Conservation (phyloP, 2,797 vertebrate genomes). For the Alectoris magna region DNA sequence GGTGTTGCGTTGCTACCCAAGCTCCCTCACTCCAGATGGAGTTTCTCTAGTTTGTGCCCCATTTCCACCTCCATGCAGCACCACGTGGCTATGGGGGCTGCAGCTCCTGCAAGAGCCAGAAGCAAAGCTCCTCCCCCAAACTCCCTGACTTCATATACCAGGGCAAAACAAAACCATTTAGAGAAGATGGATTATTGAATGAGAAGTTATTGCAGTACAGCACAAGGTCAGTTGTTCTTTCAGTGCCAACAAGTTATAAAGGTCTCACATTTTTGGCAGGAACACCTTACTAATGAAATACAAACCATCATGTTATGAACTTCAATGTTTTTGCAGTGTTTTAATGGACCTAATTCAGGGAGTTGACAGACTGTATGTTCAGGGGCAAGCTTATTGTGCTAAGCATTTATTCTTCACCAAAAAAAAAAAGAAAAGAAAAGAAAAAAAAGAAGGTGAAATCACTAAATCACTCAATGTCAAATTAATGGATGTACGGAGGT, state of each 20-base stretch:
- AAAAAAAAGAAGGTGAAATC: background rate
- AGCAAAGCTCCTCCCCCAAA: background rate
- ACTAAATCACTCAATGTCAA: background rate
- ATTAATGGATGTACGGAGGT: background rate
- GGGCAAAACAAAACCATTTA: background rate
- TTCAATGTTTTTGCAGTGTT: constrained; percentile 14
- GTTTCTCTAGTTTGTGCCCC: rapidly evolving
- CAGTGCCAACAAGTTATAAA: background rate
- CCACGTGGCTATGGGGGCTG: rapidly evolving
- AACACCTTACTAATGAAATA: constrained; percentile 13
- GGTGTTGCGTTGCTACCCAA: background rate
- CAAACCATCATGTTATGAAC: background rate
- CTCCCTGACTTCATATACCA: background rate
- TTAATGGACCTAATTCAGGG: constrained; percentile 25
- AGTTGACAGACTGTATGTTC: background rate
- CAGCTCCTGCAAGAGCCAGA: background rate
- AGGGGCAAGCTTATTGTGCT: background rate
- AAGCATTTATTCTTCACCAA: constrained; percentile 39
- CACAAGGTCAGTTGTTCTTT: constrained; percentile 37
- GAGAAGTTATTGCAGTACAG: constrained; percentile 6
- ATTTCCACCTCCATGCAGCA: background rate
- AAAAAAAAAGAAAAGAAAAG: background rate
- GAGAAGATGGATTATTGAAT: background rate
- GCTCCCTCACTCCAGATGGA: background rate
- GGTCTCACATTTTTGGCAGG: constrained; percentile 52